A percentile compares a stretch with the other conserved stretches of the same genome.
Conservation (phyloP, 2,113 vertebrate species). For the Erythrolamprus reginae region DNA sequence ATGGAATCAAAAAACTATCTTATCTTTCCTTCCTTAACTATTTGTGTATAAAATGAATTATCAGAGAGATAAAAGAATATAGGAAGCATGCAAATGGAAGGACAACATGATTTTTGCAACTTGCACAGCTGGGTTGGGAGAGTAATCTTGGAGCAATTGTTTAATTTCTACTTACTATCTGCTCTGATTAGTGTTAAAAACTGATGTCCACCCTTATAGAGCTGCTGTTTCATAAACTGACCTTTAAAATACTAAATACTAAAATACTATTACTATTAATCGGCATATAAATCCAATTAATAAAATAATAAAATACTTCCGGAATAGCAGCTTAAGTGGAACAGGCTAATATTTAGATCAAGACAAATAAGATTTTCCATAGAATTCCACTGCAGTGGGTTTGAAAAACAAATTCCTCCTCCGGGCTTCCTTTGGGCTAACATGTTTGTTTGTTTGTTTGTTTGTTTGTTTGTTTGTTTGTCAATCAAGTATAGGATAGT, state of each 20-base stretch:
- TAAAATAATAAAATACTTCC: too few relatives aligned
- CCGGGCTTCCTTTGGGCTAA: neutral
- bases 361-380: neutral
- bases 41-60: neutral
- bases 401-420: neutral
- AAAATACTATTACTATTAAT: too few relatives aligned
- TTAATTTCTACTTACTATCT: neutral
- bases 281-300: too few relatives aligned
- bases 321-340: neutral
- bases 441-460: too few relatives aligned
- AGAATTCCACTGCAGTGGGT: neutral
- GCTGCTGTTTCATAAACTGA: neutral
- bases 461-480: too few relatives aligned
- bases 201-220: neutral
- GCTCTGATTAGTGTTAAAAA: neutral
- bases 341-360: neutral
- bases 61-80: neutral
- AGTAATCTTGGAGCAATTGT: neutral
- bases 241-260: neutral
- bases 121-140: neutral
- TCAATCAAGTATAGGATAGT: too few relatives aligned
- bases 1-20: neutral
- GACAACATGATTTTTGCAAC: neutral
- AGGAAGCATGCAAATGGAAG: neutral
- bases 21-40: neutral